Conservation (phyloP, 2,113 vertebrate genomes). For the Notiomystis cincta region DNA sequence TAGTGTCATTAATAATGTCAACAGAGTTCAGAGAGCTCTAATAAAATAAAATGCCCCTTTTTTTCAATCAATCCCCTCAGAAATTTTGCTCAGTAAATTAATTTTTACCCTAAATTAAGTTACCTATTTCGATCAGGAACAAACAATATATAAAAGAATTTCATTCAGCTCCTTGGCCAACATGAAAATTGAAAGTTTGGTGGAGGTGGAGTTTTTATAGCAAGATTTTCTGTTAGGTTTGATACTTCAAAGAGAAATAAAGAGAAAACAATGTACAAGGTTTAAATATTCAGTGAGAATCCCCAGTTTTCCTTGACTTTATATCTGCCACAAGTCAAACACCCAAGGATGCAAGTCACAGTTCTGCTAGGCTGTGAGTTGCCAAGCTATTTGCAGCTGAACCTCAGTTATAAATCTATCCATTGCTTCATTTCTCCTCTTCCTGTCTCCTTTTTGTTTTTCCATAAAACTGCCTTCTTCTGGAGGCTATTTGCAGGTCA, state of each 20-base stretch:
- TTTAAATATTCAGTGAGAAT: not conserved
- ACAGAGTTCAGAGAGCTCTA: not conserved
- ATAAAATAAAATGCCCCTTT: not conserved
- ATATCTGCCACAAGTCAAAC: not conserved
- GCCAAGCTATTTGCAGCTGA: not conserved
- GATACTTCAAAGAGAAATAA: not conserved
- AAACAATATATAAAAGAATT: not conserved
- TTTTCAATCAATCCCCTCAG: not conserved
- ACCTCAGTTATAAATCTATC: not conserved
- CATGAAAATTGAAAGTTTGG: not conserved
- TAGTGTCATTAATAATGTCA: not conserved
- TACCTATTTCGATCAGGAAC: not conserved
- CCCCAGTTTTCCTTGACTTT: not conserved
- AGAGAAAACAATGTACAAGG: not conserved
- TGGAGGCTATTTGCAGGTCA: not conserved
- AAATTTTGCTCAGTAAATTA: not conserved
- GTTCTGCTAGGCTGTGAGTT: not conserved
- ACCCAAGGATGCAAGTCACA: not conserved
- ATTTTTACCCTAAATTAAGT: not conserved
- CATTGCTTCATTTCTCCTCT: not conserved
- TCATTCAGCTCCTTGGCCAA: not conserved
- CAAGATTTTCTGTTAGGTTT: not conserved
- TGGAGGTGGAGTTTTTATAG: fast-evolving
- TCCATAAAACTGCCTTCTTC: not conserved
- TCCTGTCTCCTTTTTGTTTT: not conserved